Evolutionary conservation across 1,140 invertebrate species (phyloP).

Genomic region (Arion vulgaris): DNA sequence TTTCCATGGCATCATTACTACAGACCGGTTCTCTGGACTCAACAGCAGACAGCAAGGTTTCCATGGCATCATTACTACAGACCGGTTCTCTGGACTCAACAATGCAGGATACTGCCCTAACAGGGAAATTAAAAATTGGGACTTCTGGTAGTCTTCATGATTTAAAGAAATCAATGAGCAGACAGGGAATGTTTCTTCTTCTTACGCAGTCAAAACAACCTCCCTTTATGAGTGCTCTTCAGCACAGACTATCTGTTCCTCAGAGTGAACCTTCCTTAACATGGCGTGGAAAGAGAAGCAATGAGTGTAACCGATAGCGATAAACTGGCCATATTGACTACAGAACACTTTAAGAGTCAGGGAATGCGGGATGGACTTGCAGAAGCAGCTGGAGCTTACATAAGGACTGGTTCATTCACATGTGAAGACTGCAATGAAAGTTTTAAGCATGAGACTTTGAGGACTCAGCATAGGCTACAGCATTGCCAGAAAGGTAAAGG

Average conservation of each 20-base stretch:
- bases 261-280: not conserved
- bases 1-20: not conserved
- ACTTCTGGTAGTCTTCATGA: conserved; percentile 33
- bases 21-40: conserved; percentile 26
- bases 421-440: conserved; percentile 31
- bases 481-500: conserved; percentile 15
- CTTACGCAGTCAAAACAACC: conserved; percentile 1
- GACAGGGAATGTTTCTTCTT: not conserved
- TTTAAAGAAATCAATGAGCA: conserved; percentile 29
- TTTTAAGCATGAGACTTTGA: not conserved
- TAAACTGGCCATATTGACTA: conserved; percentile 14
- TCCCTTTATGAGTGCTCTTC: conserved; percentile 27
- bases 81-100: conserved; percentile 18
- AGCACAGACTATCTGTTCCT: conserved; percentile 22
- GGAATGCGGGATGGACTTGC: conserved; percentile 29
- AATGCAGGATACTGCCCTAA: not conserved
- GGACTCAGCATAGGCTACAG: conserved; percentile 7
- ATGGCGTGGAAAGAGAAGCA: not conserved
- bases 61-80: conserved; percentile 14
- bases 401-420: not conserved
- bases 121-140: conserved; percentile 1
- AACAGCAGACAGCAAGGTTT: not conserved
- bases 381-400: conserved; percentile 27
- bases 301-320: not conserved
- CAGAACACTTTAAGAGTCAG: conserved; percentile 32